Evolutionary conservation across 2,113 vertebrate species (phyloP).

Genomic region (Melanostigma gelatinosum): DNA sequence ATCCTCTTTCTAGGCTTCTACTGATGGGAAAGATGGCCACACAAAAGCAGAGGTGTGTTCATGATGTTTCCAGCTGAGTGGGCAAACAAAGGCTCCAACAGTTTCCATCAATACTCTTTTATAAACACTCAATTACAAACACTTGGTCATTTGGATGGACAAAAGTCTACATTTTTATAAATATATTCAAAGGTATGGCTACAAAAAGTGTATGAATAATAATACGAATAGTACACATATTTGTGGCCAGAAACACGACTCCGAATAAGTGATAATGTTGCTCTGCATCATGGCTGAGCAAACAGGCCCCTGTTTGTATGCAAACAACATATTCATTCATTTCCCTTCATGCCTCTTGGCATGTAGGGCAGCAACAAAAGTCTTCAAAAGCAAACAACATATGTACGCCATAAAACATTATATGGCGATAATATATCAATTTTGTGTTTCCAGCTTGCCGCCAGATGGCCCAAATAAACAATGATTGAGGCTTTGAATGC

Average conservation of each 20-base stretch:
- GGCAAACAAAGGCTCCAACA: background rate
- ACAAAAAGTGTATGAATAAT: too few species aligned
- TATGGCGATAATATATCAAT: background rate
- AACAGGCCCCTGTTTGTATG: background rate
- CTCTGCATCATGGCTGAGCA: background rate
- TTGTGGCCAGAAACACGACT: background rate
- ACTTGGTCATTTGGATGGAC: background rate
- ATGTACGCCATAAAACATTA: background rate
- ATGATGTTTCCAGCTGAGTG: conserved; percentile 35
- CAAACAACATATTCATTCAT: background rate
- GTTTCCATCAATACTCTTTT: background rate
- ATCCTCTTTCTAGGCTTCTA: conserved; percentile 23
- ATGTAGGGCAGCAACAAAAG: too few species aligned
- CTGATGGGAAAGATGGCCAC: conserved; percentile 47
- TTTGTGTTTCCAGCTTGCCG: background rate
- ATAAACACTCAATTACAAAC: background rate
- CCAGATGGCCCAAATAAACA: background rate
- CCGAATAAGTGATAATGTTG: background rate
- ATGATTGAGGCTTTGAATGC: background rate
- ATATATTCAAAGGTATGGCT: too few species aligned
- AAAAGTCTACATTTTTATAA: background rate
- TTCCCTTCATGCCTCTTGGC: too few species aligned
- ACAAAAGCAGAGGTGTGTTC: conserved; percentile 28
- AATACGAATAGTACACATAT: background rate
- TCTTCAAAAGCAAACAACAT: background rate